phyloP scores from a whole-genome alignment of 2,113 vertebrate species.

The Triplophysa siluroides region DNA sequence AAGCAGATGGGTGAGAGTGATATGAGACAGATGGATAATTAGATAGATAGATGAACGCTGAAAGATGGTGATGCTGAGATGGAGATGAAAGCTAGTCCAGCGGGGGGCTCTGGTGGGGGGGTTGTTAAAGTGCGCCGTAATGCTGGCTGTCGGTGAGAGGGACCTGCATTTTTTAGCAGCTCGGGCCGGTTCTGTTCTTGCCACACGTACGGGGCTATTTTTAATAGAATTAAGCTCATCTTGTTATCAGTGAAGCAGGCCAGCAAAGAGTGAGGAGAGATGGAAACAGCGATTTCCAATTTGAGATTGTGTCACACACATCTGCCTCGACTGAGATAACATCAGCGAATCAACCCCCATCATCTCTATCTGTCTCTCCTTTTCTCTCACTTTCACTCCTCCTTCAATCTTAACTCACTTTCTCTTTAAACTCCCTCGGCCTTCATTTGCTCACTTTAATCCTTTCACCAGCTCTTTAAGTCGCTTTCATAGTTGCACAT shows the following conservation, averaged over 20 bases:
- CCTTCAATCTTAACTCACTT: conserved; percentile 20
- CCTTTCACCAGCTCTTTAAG: conserved; percentile 30
- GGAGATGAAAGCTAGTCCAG: conserved; percentile 52
- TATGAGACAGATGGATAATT: conserved; percentile 74
- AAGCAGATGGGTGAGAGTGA: conserved; percentile 58
- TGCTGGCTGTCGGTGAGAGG: conserved; percentile 59
- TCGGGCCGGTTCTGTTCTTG: conserved; percentile 20
- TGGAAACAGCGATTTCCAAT: conserved; percentile 83
- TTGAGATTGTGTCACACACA: conserved; percentile 80
- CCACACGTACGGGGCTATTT: conserved; percentile 70
- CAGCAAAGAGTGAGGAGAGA: conserved; percentile 75
- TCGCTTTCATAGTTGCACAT: conserved; percentile 17
- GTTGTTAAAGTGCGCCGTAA: conserved; percentile 38
- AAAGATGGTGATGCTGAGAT: conserved; percentile 36
- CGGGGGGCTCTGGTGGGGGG: conserved; percentile 48
- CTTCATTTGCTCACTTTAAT: conserved; percentile 52
- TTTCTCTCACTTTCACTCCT: conserved; percentile 31
- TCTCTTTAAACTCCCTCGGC: conserved; percentile 23
- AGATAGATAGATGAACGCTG: conserved; percentile 64
- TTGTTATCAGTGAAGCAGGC: conserved; percentile 73
- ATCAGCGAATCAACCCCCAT: conserved; percentile 70
- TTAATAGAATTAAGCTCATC: conserved; percentile 79
- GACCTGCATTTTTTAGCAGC: conserved; percentile 38
- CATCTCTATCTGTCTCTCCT: conserved; percentile 62
- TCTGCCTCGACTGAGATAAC: conserved; percentile 73